These are phyloP conservation scores for Meandrusa payeni DNA, from an alignment of 2,888 invertebrate species.

Conservation along the genomic window DNA sequence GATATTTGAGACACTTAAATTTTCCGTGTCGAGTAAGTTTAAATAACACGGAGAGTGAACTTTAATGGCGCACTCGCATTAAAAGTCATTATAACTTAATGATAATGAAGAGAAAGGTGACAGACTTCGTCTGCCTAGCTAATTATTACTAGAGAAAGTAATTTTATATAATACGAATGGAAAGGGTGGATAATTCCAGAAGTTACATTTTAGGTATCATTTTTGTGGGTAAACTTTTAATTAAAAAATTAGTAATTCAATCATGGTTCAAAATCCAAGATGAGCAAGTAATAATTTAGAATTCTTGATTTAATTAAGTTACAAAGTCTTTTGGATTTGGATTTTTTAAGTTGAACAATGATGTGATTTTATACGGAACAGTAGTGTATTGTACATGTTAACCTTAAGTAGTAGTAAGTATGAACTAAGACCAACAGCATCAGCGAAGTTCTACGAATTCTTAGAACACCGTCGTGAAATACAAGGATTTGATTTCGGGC, in stretches of 20 bases:
- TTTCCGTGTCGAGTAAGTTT: slow-evolving; percentile 5
- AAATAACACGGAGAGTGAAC: slow-evolving; percentile 17
- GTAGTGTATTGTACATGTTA: too few relatives aligned
- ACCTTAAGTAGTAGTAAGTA: too few relatives aligned
- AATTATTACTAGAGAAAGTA: slow-evolving; percentile 1
- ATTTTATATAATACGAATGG: not conserved
- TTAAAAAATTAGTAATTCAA: slow-evolving; percentile 1
- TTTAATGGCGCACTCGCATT: slow-evolving; percentile 17
- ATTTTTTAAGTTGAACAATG: too few relatives aligned
- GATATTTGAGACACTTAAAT: slow-evolving; percentile 7
- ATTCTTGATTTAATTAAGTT: too few relatives aligned
- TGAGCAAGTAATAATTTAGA: not conserved
- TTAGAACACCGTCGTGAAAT: too few relatives aligned
- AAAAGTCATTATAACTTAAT: slow-evolving; percentile 19
- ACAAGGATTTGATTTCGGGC: too few relatives aligned
- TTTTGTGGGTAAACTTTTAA: not conserved
- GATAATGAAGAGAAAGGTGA: slow-evolving; percentile 17
- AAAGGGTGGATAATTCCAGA: not conserved
- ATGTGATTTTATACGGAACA: too few relatives aligned
- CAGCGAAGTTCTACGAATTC: too few relatives aligned
- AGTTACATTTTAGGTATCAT: not conserved
- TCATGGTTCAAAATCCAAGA: not conserved
- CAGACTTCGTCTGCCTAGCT: not conserved
- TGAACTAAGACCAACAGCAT: too few relatives aligned
- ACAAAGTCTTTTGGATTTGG: too few relatives aligned